A percentile compares a stretch with the other conserved stretches of the same genome.
Conservation (phyloP, 53 echinoderm and acorn worm genomes). For the Paelopatides confundens region DNA sequence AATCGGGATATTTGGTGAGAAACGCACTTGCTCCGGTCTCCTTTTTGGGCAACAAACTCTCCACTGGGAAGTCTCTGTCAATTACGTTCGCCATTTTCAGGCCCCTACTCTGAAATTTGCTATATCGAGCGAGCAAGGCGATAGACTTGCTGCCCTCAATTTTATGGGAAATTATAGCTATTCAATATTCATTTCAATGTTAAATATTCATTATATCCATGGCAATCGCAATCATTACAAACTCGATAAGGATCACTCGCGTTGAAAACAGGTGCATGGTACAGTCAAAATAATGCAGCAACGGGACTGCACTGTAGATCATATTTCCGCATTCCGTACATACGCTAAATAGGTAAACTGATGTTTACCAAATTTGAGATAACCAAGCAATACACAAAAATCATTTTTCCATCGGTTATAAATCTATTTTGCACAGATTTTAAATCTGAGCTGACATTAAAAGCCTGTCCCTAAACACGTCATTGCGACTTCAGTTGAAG, state of each 20-base stretch:
- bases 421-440: too few relatives aligned
- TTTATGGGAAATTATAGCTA: neutral
- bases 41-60: slow-evolving; percentile 86
- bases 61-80: slow-evolving; percentile 78
- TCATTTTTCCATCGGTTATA: too few relatives aligned
- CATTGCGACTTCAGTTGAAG: neutral
- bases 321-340: neutral
- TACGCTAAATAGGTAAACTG: neutral
- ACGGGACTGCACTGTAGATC: neutral
- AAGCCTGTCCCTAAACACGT: neutral
- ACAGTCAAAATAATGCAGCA: too few relatives aligned
- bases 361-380: too few relatives aligned
- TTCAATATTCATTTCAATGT: neutral
- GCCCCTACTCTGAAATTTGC: neutral
- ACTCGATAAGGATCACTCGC: neutral
- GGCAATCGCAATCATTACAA: slow-evolving; percentile 26
- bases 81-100: slow-evolving; percentile 69
- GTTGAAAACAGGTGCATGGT: neutral
- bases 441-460: too few relatives aligned
- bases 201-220: slow-evolving; percentile 62
- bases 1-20: slow-evolving; percentile 90
- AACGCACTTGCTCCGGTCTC: slow-evolving; percentile 83
- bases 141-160: neutral
- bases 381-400: too few relatives aligned
- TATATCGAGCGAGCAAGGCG: neutral